These are phyloP conservation scores for Urocitellus parryii DNA, from an alignment of 2,113 vertebrate species.

Conservation along the genomic window DNA sequence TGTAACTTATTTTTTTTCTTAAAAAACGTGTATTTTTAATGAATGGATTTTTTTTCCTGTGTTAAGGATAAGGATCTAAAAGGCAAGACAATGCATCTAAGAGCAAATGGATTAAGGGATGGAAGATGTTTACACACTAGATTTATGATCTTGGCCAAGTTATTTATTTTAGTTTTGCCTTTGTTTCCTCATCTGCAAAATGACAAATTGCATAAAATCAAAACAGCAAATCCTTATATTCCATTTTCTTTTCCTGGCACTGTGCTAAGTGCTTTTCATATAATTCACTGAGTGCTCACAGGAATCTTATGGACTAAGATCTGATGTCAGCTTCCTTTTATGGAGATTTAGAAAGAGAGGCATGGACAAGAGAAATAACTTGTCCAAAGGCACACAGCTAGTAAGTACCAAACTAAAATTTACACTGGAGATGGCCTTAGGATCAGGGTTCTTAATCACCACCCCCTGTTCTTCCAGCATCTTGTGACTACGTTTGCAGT, in stretches of 20 bases:
- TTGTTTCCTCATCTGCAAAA: background rate
- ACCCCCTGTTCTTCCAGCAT: rapidly evolving
- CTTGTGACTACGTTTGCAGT: background rate
- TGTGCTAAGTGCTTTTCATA: background rate
- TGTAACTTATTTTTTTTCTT: background rate
- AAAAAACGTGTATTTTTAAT: background rate
- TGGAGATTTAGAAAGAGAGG: background rate
- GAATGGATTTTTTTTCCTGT: background rate
- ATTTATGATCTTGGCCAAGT: background rate
- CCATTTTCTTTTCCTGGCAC: background rate
- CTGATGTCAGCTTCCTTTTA: background rate
- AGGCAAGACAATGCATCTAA: background rate
- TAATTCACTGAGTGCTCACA: background rate
- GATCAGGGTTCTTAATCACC: background rate
- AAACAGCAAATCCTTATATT: background rate
- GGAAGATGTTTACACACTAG: background rate
- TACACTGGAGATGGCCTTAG: background rate
- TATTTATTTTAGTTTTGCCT: background rate
- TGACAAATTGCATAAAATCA: background rate
- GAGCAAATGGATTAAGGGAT: background rate
- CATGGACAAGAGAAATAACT: background rate
- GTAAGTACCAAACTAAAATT: background rate
- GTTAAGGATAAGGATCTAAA: background rate
- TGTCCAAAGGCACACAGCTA: background rate
- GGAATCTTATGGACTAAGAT: background rate